phyloP scores from a whole-genome alignment of 2,797 vertebrate genomes.

The Syngnathus acus region DNA sequence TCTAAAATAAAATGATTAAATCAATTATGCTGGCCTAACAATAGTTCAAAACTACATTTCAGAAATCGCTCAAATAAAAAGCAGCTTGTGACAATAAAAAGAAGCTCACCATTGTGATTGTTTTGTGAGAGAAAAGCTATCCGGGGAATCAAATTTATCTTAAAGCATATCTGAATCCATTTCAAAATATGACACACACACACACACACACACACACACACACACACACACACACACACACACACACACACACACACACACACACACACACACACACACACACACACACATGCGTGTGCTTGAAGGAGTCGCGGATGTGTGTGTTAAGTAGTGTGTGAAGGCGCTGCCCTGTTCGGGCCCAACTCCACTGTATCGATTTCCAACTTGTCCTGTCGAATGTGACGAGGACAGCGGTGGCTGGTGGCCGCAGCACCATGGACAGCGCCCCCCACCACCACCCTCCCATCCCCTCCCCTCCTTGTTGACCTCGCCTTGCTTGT shows the following conservation, averaged over 20 bases:
- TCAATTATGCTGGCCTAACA: not conserved
- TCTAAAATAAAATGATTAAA: not conserved
- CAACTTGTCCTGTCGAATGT: constrained; percentile 75
- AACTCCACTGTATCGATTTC: constrained; percentile 73
- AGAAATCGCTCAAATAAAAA: not conserved
- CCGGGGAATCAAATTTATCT: not conserved
- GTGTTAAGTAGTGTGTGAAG: constrained; percentile 44
- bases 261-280: too few relatives aligned
- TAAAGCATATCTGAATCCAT: not conserved
- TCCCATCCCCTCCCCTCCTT: constrained; percentile 2
- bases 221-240: too few relatives aligned
- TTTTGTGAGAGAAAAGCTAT: not conserved
- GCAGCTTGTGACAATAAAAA: not conserved
- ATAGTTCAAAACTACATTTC: not conserved
- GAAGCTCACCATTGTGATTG: not conserved
- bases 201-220: too few relatives aligned
- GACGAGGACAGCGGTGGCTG: constrained; percentile 55
- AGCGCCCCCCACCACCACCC: constrained; percentile 57
- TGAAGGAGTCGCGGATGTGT: too few relatives aligned
- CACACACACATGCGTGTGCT: too few relatives aligned
- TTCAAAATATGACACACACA: too few relatives aligned
- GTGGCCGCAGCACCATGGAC: constrained; percentile 87
- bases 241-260: too few relatives aligned
- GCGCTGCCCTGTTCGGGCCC: constrained; percentile 65
- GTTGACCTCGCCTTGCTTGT: constrained; percentile 68